Conservation (phyloP, 2,113 vertebrate species). For the Megaptera novaeangliae region DNA sequence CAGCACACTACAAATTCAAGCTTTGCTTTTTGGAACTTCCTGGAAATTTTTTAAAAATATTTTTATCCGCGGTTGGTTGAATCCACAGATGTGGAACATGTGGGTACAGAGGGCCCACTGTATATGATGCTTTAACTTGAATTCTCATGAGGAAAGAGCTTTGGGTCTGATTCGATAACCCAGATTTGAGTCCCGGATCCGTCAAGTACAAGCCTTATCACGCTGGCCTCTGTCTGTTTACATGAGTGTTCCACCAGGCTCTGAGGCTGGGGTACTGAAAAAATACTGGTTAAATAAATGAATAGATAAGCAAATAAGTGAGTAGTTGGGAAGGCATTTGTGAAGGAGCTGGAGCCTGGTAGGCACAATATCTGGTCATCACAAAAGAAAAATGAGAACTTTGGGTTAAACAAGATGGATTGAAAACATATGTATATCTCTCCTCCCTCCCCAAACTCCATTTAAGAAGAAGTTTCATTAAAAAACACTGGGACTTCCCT, state of each 20-base stretch:
- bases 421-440: background rate
- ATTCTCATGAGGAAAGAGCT: background rate
- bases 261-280: background rate
- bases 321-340: background rate
- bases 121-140: background rate
- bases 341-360: background rate
- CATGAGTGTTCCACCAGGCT: background rate
- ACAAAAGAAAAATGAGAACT: background rate
- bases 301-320: background rate
- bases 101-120: background rate
- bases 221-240: background rate
- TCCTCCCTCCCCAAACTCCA: background rate
- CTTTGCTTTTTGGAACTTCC: background rate
- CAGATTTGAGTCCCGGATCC: background rate
- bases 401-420: background rate
- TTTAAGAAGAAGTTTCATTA: background rate
- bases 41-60: background rate
- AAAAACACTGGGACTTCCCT: background rate
- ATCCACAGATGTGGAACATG: background rate
- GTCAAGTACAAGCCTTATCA: background rate
- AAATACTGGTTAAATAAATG: background rate
- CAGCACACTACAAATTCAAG: background rate
- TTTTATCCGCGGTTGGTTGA: fast-evolving
- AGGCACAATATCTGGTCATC: background rate
- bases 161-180: background rate